phyloP scores from a whole-genome alignment of 1,140 invertebrate species.

The Ruditapes philippinarum region DNA sequence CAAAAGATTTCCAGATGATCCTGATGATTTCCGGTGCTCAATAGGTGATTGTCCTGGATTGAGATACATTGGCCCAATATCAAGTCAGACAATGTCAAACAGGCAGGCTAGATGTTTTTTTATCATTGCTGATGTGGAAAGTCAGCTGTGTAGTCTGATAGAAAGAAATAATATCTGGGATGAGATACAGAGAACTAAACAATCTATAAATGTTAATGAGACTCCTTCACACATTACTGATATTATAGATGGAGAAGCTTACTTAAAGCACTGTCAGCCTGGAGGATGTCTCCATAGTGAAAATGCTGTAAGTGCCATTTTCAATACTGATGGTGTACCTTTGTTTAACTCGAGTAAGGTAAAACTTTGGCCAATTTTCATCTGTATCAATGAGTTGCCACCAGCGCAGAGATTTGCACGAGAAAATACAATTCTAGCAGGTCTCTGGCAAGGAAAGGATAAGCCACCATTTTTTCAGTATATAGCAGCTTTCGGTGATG shows the following conservation, averaged over 20 bases:
- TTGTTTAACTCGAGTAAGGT: constrained; percentile 32
- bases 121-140: too few relatives aligned
- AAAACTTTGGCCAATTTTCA: constrained; percentile 50
- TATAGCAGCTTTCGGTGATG: neutral
- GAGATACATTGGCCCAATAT: too few relatives aligned
- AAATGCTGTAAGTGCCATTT: neutral
- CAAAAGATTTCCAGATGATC: too few relatives aligned
- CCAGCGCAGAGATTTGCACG: constrained; percentile 20
- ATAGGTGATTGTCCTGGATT: too few relatives aligned
- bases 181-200: too few relatives aligned
- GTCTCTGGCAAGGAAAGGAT: constrained; percentile 46
- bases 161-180: too few relatives aligned
- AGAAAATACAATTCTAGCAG: constrained; percentile 39
- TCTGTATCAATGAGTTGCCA: constrained; percentile 38
- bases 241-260: constrained; percentile 49
- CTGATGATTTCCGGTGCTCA: too few relatives aligned
- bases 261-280: neutral
- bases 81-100: too few relatives aligned
- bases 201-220: too few relatives aligned
- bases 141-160: too few relatives aligned
- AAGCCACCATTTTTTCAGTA: constrained; percentile 13
- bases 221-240: neutral
- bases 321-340: constrained; percentile 54
- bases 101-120: too few relatives aligned
- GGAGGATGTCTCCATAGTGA: neutral